Base-by-base conservation (phyloP, 2,113 vertebrate genomes). In the Rhabdornis inornatus region DNA sequence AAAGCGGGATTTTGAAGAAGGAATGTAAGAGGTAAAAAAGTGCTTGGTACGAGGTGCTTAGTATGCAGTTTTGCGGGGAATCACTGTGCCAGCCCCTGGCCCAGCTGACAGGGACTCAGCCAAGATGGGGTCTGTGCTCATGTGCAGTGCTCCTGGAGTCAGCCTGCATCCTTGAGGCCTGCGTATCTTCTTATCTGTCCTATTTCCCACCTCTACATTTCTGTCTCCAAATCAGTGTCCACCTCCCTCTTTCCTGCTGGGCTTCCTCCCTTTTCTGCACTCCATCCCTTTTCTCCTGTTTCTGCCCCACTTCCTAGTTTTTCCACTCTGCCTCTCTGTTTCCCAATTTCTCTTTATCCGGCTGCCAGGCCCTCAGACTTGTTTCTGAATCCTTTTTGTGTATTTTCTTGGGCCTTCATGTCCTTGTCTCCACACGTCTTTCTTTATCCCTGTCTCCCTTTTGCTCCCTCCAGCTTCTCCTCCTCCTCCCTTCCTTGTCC, bases 381-480 rank as follows among this genome's bases (percentile, higher is more conserved):
- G 12, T 24, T 86, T 55, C 11, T 61, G 39, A 13, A 56, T 6
- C 2, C 9, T 24, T 80, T 39, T 17, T 13, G 24, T 28, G 20
- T 3, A 1, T 21, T 33, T 63, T n/a, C 28, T 53, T 24, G 24
- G 10, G 13, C 10, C 13, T 16, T 7, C 6, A 39, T 10, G 27
- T 7, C 22, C 37, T 30, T 25, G 8, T 11, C 10, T 3, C 18
- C 15, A 72, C 15, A 68, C 0, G 0, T 20, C 39, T 10, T 57
- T 27, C 40, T 20, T 33, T 40, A 40, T 9, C 11, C 4, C 5
- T 7, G 25, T 7, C 17, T 47, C 40, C 18, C 7, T 49, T 69
- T 7, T 6, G 0, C 15, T 52, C 25, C 28, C 25, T 4, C 4
- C 23, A 5, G 4, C 2, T 22, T 9, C 33, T 69, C 8, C 40